Percentiles rank a stretch among this genome's conserved stretches.
Evolutionary conservation across 2,888 invertebrate genomes (phyloP).

Genomic region (Nebria brevicollis): DNA sequence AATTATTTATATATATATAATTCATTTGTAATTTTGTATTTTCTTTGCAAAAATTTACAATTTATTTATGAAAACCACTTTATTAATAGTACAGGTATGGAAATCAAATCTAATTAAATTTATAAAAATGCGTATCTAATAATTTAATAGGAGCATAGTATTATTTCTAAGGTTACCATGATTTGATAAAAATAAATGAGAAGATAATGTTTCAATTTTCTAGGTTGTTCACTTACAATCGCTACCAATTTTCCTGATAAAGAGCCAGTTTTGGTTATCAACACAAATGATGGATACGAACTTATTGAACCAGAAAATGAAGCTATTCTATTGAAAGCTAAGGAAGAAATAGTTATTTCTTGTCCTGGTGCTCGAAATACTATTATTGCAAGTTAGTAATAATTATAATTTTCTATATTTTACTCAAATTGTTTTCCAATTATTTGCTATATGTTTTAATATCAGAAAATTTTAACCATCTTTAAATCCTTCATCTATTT

Average conservation of each 20-base stretch:
- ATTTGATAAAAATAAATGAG: background rate
- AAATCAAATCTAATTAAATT: background rate
- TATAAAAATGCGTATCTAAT: background rate
- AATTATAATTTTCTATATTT: background rate
- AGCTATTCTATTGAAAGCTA: constrained; percentile 50
- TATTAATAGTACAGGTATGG: too few species aligned
- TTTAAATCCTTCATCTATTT: too few species aligned
- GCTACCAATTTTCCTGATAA: constrained; percentile 41
- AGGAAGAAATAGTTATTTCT: constrained; percentile 52
- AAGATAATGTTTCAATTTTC: background rate
- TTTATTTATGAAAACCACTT: too few species aligned
- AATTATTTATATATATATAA: background rate
- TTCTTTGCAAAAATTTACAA: too few species aligned
- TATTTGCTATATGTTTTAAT: background rate
- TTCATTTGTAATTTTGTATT: too few species aligned
- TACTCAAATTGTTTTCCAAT: background rate
- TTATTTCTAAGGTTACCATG: background rate
- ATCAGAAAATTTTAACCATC: background rate
- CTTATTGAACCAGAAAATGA: constrained; percentile 54
- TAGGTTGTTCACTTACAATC: constrained; percentile 34
- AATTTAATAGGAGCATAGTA: too few species aligned
- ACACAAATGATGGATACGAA: constrained; percentile 48
- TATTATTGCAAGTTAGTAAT: constrained; percentile 54
- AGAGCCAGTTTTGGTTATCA: constrained; percentile 32
- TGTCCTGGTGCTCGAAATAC: constrained; percentile 56